These are phyloP conservation scores for Alentia gelatinosa DNA, from an alignment of 2,888 invertebrate species.

Conservation along the genomic window DNA sequence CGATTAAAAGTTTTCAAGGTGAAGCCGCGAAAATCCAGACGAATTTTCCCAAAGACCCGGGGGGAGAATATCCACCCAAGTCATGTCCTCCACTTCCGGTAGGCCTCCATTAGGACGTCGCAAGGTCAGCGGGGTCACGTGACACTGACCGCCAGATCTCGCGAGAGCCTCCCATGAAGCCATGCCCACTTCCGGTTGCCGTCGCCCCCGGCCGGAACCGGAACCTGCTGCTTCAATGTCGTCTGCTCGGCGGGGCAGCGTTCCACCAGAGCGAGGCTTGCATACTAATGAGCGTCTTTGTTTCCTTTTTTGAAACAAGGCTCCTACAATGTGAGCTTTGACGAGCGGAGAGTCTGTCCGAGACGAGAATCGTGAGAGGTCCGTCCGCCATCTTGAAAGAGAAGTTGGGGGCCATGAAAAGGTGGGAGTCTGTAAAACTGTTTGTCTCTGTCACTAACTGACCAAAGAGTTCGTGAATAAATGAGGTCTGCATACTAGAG, in stretches of 20 bases:
- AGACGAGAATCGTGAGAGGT: too few species aligned
- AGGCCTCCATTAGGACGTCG: slow-evolving; percentile 15
- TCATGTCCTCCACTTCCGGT: slow-evolving; percentile 14
- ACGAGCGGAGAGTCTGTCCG: too few species aligned
- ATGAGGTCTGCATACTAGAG: too few species aligned
- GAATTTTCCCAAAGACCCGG: background rate
- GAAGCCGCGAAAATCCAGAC: too few species aligned
- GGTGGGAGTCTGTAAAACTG: too few species aligned
- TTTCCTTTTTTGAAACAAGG: too few species aligned
- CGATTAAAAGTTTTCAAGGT: background rate
- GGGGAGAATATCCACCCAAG: slow-evolving; percentile 5
- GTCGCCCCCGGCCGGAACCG: background rate
- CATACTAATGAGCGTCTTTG: background rate
- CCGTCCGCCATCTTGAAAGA: too few species aligned
- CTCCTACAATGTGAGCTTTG: too few species aligned
- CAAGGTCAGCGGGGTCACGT: background rate
- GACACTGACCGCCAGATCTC: slow-evolving; percentile 20
- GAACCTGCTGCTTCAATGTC: background rate
- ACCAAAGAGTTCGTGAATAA: too few species aligned
- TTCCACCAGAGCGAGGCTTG: background rate
- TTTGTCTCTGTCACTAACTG: too few species aligned
- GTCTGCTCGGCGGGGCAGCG: background rate
- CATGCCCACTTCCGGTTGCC: background rate
- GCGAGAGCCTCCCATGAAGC: background rate
- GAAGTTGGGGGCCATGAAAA: too few species aligned